Percentiles rank a stretch among this genome's conserved stretches.
Evolutionary conservation across 2,797 vertebrate genomes (phyloP).

Genomic region (Jordanella pulchra): DNA sequence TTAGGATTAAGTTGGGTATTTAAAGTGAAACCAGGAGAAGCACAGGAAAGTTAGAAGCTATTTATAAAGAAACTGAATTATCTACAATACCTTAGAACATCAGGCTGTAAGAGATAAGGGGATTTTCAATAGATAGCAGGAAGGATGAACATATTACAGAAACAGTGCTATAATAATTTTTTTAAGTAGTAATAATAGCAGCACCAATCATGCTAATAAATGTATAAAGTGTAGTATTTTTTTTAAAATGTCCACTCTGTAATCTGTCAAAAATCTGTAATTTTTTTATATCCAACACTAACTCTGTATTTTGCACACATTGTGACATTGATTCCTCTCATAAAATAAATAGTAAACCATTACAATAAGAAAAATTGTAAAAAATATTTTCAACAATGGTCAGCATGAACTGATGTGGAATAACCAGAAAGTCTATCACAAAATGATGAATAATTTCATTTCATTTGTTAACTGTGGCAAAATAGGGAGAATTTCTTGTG

Average conservation of each 20-base stretch:
- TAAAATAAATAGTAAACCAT: too few species aligned
- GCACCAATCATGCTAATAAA: background rate
- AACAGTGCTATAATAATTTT: background rate
- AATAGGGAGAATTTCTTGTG: slow-evolving; percentile 48
- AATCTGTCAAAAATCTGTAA: too few species aligned
- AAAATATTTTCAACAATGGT: background rate
- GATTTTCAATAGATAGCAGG: background rate
- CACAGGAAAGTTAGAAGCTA: too few species aligned
- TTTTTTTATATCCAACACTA: background rate
- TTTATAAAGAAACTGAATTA: background rate
- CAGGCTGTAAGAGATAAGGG: background rate
- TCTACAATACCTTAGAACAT: background rate
- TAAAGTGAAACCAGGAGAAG: background rate
- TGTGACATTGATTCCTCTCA: background rate
- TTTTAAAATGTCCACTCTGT: background rate
- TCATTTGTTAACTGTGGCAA: slow-evolving; percentile 10
- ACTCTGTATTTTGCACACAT: background rate
- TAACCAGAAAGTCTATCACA: too few species aligned
- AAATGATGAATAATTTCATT: too few species aligned
- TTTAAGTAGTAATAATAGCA: background rate
- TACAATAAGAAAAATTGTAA: background rate
- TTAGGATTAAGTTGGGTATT: background rate
- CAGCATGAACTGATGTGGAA: too few species aligned
- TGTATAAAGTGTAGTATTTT: background rate
- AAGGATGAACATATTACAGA: background rate